Conservation (phyloP, 2,888 invertebrate species). For the Cheilosia urbana region DNA sequence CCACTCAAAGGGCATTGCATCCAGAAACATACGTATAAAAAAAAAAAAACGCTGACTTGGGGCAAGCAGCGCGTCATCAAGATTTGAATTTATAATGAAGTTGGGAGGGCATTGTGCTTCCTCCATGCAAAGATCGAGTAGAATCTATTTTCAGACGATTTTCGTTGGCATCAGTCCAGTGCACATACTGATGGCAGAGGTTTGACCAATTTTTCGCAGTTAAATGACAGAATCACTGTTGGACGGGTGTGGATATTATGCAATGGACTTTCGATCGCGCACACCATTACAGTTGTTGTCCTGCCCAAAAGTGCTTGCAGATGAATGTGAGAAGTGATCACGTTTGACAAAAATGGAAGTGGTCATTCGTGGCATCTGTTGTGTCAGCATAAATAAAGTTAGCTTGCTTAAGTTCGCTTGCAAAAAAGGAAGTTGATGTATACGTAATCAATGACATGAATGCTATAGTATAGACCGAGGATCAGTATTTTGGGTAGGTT, state of each 20-base stretch:
- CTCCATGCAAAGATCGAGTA: conserved; percentile 50
- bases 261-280: conserved; percentile 56
- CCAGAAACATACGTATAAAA: not conserved
- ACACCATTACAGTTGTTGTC: conserved; percentile 26
- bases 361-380: conserved; percentile 19
- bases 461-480: no score
- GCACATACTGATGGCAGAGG: conserved; percentile 34
- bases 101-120: conserved; percentile 70
- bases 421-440: conserved; percentile 1
- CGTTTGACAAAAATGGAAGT: conserved; percentile 50
- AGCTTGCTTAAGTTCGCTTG: not conserved
- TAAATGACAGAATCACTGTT: conserved; percentile 45
- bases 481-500: no score
- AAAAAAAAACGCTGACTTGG: conserved; percentile 17
- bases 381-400: conserved; percentile 9
- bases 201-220: conserved; percentile 67
- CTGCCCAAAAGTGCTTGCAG: conserved; percentile 33
- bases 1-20: conserved; percentile 66
- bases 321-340: conserved; percentile 31
- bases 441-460: not conserved
- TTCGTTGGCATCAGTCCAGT: conserved; percentile 63
- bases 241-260: conserved; percentile 45
- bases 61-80: conserved; percentile 53
- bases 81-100: conserved; percentile 62
- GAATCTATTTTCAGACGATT: conserved; percentile 67